phyloP scores from a whole-genome alignment of 2,888 invertebrate species.

The Lutraria lutraria region DNA sequence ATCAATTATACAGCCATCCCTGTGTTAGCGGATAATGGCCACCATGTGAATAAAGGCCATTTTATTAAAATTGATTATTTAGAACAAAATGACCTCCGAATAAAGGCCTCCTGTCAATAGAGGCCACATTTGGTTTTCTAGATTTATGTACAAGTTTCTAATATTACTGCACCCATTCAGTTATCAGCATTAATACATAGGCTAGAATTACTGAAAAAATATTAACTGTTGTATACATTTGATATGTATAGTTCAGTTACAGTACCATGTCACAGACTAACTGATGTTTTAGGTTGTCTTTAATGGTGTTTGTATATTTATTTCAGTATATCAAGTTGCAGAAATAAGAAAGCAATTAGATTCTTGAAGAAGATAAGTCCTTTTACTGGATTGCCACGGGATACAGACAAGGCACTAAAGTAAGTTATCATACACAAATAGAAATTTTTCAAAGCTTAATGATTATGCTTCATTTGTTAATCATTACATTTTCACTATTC shows the following conservation, averaged over 20 bases:
- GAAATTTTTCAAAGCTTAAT: not conserved
- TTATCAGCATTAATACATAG: not conserved
- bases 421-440: conserved; percentile 54
- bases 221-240: not conserved
- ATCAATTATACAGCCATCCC: not conserved
- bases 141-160: too few relatives aligned
- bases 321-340: conserved; percentile 71
- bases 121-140: too few relatives aligned
- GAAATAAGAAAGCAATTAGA: conserved; percentile 73
- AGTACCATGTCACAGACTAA: too few relatives aligned
- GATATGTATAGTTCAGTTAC: too few relatives aligned
- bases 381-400: conserved; percentile 77
- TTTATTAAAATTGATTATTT: too few relatives aligned
- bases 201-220: not conserved
- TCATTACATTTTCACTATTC: too few relatives aligned
- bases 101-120: too few relatives aligned
- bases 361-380: conserved; percentile 73
- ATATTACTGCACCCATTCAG: too few relatives aligned
- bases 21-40: too few relatives aligned
- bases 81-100: too few relatives aligned
- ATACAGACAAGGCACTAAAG: conserved; percentile 77
- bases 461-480: not conserved
- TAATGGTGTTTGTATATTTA: not conserved
- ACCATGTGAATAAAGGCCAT: too few relatives aligned
- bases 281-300: too few relatives aligned